Evolutionary conservation across 2,113 vertebrate species (phyloP).

Genomic region (Emberiza fucata): DNA sequence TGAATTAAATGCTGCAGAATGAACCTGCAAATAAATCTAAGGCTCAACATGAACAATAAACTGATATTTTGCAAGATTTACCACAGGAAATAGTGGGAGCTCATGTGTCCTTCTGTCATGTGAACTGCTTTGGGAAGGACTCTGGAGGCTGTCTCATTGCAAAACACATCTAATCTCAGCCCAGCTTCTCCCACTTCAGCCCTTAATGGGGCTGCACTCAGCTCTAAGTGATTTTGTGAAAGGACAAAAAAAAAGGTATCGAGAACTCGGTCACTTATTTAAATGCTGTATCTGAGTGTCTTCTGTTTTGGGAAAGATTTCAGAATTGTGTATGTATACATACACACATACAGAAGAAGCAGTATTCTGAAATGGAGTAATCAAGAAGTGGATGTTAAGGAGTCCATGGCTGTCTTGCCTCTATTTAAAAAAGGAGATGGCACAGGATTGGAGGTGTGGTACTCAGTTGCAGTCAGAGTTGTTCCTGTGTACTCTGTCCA

Average conservation of each 20-base stretch:
- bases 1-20: neutral
- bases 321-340: neutral
- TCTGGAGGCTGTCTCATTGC: neutral
- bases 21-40: neutral
- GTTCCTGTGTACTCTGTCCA: neutral
- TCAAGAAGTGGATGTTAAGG: neutral
- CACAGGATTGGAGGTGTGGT: neutral
- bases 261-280: neutral
- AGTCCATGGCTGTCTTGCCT: neutral
- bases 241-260: neutral
- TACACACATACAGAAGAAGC: neutral
- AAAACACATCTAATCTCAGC: neutral
- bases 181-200: neutral
- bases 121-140: rapidly evolving
- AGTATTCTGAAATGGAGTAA: neutral
- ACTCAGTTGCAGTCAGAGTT: neutral
- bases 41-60: neutral
- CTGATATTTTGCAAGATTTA: neutral
- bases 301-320: neutral
- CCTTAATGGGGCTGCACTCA: neutral
- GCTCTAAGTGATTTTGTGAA: neutral
- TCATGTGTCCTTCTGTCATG: neutral
- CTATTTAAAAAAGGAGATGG: neutral
- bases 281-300: neutral
- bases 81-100: neutral